These are phyloP conservation scores for Drosophila quinaria DNA, from an alignment of 2,888 invertebrate species.

Conservation along the genomic window DNA sequence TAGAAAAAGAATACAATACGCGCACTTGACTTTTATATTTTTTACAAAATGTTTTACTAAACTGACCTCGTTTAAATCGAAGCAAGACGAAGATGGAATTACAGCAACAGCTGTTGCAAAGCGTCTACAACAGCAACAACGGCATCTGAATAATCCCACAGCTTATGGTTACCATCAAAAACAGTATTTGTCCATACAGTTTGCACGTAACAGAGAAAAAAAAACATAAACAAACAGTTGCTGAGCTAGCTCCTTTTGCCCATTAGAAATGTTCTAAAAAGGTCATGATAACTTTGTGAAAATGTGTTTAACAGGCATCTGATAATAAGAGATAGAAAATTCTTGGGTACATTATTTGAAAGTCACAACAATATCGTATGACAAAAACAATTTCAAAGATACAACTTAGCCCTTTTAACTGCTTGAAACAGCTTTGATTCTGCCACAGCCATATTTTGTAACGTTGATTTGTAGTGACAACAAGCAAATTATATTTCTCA, in stretches of 20 bases:
- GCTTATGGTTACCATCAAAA: slow-evolving; percentile 32
- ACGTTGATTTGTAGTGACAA: too few relatives aligned
- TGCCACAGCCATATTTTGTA: too few relatives aligned
- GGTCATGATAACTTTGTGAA: not conserved
- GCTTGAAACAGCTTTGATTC: too few relatives aligned
- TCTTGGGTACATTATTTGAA: too few relatives aligned
- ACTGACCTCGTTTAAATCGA: slow-evolving; percentile 25
- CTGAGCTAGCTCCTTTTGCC: slow-evolving; percentile 11
- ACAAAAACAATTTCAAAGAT: too few relatives aligned
- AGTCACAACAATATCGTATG: too few relatives aligned
- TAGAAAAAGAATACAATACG: not conserved
- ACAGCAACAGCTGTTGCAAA: slow-evolving; percentile 3
- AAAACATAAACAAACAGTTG: slow-evolving; percentile 1
- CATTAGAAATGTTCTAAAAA: not conserved
- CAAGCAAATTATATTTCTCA: too few relatives aligned
- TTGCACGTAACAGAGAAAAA: slow-evolving; percentile 10
- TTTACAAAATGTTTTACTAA: not conserved
- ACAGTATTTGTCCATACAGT: slow-evolving; percentile 23
- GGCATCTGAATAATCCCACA: slow-evolving; percentile 12
- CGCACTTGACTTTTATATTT: not conserved
- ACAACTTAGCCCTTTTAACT: too few relatives aligned
- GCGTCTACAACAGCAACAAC: not conserved
- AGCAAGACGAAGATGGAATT: not conserved
- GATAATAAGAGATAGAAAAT: not conserved
- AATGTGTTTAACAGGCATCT: not conserved